Evolutionary conservation across 1,140 invertebrate species (phyloP).

Genomic region (Vanessa atalanta): DNA sequence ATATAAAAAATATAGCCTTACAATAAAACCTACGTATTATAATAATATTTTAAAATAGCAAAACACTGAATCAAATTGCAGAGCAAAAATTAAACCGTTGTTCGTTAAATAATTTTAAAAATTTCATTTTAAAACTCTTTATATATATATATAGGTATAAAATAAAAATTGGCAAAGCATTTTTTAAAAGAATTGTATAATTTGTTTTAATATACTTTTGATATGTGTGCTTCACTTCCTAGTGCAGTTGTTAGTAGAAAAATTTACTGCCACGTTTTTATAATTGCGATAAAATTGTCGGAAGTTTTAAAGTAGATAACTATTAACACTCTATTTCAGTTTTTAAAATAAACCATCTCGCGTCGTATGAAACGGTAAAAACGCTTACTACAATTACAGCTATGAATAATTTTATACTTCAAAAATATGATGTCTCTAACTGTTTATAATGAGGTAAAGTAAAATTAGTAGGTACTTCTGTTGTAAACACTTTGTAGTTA

Average conservation of each 20-base stretch:
- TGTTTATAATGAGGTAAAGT: background rate
- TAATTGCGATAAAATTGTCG: background rate
- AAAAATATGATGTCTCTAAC: no score
- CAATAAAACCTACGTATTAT: no score
- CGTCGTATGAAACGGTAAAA: background rate
- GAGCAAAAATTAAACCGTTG: no score
- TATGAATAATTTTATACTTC: background rate
- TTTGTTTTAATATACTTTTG: background rate
- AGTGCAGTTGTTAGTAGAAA: background rate
- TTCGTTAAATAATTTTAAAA: no score
- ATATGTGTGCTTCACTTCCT: background rate
- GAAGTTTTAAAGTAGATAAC: slow-evolving; percentile 4
- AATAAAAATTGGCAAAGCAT: no score
- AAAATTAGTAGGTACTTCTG: background rate
- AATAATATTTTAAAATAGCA: no score
- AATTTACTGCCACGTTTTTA: background rate
- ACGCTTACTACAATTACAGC: background rate
- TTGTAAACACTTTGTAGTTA: background rate
- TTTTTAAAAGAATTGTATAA: no score
- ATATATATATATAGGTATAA: no score
- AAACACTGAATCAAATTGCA: no score
- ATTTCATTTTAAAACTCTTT: no score
- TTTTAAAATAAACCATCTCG: background rate
- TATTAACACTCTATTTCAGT: background rate
- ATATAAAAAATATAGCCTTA: no score